Conservation (phyloP, 2,888 invertebrate genomes). For the Oegoconia quadripuncta region DNA sequence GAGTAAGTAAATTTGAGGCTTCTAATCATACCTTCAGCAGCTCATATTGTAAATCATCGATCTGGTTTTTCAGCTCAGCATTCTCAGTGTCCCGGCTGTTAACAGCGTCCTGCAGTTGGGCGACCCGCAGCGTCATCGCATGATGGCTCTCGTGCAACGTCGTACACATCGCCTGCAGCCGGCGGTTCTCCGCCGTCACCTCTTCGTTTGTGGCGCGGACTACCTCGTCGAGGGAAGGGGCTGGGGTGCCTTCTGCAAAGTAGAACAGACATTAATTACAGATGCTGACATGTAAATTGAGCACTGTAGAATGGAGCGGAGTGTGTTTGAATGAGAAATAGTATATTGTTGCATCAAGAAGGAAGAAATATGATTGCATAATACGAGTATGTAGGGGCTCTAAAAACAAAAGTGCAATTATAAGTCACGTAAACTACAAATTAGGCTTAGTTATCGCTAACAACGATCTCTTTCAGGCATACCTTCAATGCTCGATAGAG, state of each 20-base stretch:
- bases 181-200: constrained; percentile 93
- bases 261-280: background rate
- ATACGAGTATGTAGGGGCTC: no score
- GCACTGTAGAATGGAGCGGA: no score
- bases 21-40: constrained; percentile 82
- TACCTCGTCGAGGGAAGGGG: constrained; percentile 87
- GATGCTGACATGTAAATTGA: background rate
- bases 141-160: constrained; percentile 96
- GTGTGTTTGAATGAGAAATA: no score
- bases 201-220: constrained; percentile 92
- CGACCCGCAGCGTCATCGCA: constrained; percentile 92
- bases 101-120: constrained; percentile 91
- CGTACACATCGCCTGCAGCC: constrained; percentile 94
- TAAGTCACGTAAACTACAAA: no score
- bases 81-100: constrained; percentile 96
- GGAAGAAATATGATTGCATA: no score
- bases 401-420: no score
- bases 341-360: no score
- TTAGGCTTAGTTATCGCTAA: no score
- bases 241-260: constrained; percentile 78
- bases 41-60: constrained; percentile 97
- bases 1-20: background rate
- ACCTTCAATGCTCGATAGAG: no score
- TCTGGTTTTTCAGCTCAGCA: constrained; percentile 96
- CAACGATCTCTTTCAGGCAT: no score